Conservation (phyloP, 2,888 invertebrate genomes). For the Drosophila paranaensis region DNA sequence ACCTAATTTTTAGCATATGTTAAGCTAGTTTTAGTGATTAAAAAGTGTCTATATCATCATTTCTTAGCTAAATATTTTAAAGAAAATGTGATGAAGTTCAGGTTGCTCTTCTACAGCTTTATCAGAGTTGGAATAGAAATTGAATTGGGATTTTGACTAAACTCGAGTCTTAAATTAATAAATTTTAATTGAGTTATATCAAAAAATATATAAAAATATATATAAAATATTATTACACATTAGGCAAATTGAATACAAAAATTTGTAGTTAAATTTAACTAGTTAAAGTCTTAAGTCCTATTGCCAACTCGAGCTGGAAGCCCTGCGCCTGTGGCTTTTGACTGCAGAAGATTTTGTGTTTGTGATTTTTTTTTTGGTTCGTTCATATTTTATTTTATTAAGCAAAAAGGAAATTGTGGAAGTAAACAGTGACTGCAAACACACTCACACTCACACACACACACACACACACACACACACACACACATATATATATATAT, state of each 20-base stretch:
- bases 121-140: neutral
- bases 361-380: constrained; percentile 33
- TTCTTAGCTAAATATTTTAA: neutral
- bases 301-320: neutral
- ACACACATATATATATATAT: too few relatives aligned
- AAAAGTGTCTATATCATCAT: too few relatives aligned
- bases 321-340: constrained; percentile 12
- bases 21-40: too few relatives aligned
- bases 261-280: neutral
- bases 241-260: neutral
- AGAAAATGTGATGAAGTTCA: neutral
- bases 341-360: constrained; percentile 20
- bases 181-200: too few relatives aligned
- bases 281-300: too few relatives aligned
- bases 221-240: neutral
- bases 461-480: constrained; percentile 29
- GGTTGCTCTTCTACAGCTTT: neutral
- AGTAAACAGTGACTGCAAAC: constrained; percentile 71
- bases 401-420: constrained; percentile 70
- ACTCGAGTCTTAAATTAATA: too few relatives aligned
- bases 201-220: too few relatives aligned
- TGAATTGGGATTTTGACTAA: too few relatives aligned
- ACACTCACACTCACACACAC: constrained; percentile 40
- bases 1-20: too few relatives aligned
- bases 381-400: constrained; percentile 76